These are phyloP conservation scores for Volucella inflata DNA, from an alignment of 2,888 invertebrate species.

Conservation along the genomic window DNA sequence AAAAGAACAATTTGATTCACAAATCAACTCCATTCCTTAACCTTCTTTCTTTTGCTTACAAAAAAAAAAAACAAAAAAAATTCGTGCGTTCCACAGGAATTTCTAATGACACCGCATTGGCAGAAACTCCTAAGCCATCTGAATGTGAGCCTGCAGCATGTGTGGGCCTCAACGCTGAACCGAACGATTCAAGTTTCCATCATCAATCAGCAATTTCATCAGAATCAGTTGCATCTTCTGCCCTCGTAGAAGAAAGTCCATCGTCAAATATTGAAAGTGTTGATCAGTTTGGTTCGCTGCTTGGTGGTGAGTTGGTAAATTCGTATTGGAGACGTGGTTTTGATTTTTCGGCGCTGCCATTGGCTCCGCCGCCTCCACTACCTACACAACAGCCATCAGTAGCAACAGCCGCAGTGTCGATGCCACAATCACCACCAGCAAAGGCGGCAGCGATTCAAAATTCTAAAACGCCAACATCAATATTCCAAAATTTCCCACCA, in stretches of 20 bases:
- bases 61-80: conserved; percentile 60
- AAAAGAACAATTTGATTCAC: conserved; percentile 25
- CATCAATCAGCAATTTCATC: conserved; percentile 41
- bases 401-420: conserved; percentile 50
- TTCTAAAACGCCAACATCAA: conserved; percentile 81
- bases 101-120: conserved; percentile 79
- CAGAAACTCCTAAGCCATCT: conserved; percentile 77
- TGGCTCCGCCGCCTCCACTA: conserved; percentile 77
- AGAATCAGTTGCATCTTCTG: conserved; percentile 69
- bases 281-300: conserved; percentile 89
- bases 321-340: conserved; percentile 90
- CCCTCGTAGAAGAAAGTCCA: conserved; percentile 79
- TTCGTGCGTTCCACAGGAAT: conserved; percentile 83
- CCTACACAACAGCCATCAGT: conserved; percentile 49
- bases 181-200: conserved; percentile 49
- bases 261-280: conserved; percentile 86
- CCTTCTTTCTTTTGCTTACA: conserved; percentile 12
- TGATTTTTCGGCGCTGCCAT: conserved; percentile 82
- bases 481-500: conserved; percentile 80
- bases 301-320: conserved; percentile 92
- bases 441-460: conserved; percentile 78
- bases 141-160: conserved; percentile 74
- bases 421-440: conserved; percentile 74
- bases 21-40: conserved; percentile 45
- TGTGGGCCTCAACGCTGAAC: conserved; percentile 52